These are phyloP conservation scores for Eutrigla gurnardus DNA, from an alignment of 2,797 vertebrate species.

Conservation along the genomic window DNA sequence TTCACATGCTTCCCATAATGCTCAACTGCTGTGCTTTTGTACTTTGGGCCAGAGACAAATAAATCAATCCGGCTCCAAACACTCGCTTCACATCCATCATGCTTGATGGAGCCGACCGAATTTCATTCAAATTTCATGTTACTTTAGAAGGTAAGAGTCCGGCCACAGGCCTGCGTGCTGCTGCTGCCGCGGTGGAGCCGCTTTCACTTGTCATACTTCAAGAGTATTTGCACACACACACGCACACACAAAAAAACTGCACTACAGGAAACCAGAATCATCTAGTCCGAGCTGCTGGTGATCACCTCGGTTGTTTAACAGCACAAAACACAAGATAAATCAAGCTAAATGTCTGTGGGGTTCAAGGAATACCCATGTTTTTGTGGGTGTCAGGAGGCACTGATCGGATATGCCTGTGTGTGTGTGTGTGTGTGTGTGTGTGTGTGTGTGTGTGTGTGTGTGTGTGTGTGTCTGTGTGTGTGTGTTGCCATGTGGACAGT, in stretches of 20 bases:
- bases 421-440: conserved; percentile 8
- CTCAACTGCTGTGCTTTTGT: conserved; percentile 40
- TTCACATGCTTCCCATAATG: conserved; percentile 36
- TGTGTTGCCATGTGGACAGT: conserved; percentile 47
- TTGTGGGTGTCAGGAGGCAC: conserved; percentile 63
- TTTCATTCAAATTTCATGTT: conserved; percentile 49
- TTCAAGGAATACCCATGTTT: conserved; percentile 49
- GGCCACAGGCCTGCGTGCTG: conserved; percentile 14
- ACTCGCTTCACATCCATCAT: conserved; percentile 54
- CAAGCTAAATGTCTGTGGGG: conserved; percentile 55
- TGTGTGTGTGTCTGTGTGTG: conserved; percentile 29
- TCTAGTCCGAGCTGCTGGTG: conserved; percentile 43
- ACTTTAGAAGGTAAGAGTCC: conserved; percentile 46
- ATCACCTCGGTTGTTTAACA: conserved; percentile 48
- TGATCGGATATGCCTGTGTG: conserved; percentile 28
- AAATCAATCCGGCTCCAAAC: conserved; percentile 45
- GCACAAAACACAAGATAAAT: conserved; percentile 65
- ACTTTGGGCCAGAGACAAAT: conserved; percentile 40
- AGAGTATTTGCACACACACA: conserved; percentile 36
- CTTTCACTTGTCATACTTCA: conserved; percentile 43
- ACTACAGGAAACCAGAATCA: conserved; percentile 65
- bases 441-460: conserved; percentile 10
- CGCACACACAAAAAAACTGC: conserved; percentile 9
- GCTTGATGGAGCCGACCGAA: conserved; percentile 41
- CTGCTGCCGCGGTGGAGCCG: conserved; percentile 11